These are phyloP conservation scores for Psittacus erithacus DNA, from an alignment of 2,113 vertebrate genomes.

Conservation along the genomic window DNA sequence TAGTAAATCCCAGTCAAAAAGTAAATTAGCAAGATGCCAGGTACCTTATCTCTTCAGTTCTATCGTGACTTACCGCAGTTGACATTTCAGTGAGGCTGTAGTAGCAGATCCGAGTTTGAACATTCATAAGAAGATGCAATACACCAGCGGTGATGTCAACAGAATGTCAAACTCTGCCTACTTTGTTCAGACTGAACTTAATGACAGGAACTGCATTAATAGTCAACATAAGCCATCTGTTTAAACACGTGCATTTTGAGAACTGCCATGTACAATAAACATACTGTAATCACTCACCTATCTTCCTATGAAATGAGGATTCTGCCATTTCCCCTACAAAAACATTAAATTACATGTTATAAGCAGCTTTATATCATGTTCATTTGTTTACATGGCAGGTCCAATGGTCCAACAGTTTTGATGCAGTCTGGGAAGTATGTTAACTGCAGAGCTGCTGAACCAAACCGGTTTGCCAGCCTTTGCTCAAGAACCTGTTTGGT, in stretches of 20 bases:
- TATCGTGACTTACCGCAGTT: conserved; percentile 1
- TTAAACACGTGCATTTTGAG: conserved; percentile 65
- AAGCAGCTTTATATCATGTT: neutral
- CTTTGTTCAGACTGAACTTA: conserved; percentile 5
- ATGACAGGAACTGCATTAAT: conserved; percentile 68
- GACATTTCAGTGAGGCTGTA: conserved; percentile 39
- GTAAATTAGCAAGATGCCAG: neutral
- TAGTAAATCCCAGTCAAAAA: neutral
- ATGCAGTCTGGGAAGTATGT: neutral
- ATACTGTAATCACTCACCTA: conserved; percentile 43
- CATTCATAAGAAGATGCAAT: conserved; percentile 26
- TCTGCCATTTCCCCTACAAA: neutral
- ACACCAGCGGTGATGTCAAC: conserved; percentile 46
- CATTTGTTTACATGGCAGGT: neutral
- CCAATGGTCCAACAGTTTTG: neutral
- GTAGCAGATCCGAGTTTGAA: conserved; percentile 12
- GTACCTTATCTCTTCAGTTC: conserved; percentile 14
- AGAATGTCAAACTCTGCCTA: conserved; percentile 11
- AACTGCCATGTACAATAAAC: conserved; percentile 51
- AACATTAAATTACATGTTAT: neutral
- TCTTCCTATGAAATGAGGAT: neutral
- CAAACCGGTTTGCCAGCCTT: neutral
- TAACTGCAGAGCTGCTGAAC: neutral
- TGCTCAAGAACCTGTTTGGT: neutral
- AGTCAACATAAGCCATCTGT: conserved; percentile 70